These are phyloP conservation scores for Leistus spinibarbis DNA, from an alignment of 2,888 invertebrate species.

Conservation along the genomic window DNA sequence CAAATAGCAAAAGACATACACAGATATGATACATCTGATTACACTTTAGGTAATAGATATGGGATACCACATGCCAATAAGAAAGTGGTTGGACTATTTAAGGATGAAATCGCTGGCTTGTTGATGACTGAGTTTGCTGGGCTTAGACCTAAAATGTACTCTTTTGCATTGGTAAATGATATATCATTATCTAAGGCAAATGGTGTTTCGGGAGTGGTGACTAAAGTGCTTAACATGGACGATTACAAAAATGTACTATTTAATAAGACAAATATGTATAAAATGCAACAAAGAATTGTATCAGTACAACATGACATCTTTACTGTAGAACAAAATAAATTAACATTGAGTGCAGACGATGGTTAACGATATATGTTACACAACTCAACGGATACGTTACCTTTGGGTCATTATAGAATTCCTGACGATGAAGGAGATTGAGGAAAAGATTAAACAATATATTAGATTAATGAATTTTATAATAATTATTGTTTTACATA, in stretches of 20 bases:
- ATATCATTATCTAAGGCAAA: constrained; percentile 26
- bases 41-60: constrained; percentile 43
- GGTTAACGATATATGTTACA: constrained; percentile 35
- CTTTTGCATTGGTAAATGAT: constrained; percentile 39
- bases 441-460: no score
- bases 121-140: constrained; percentile 49
- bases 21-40: constrained; percentile 45
- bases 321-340: constrained; percentile 39
- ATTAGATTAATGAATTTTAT: no score
- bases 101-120: constrained; percentile 49
- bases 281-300: constrained; percentile 27
- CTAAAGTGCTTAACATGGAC: constrained; percentile 33
- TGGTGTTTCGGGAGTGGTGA: constrained; percentile 22
- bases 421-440: no score
- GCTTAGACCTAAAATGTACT: constrained; percentile 41
- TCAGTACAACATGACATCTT: constrained; percentile 34
- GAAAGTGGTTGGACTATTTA: constrained; percentile 49
- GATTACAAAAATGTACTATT: constrained; percentile 31
- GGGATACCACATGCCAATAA: constrained; percentile 45
- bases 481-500: no score
- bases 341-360: constrained; percentile 26
- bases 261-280: constrained; percentile 16
- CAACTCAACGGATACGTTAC: constrained; percentile 26
- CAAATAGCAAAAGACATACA: constrained; percentile 37
- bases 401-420: constrained; percentile 30